These are phyloP conservation scores for Propithecus deckenii DNA, from an alignment of 2,797 vertebrate species.

Conservation along the genomic window DNA sequence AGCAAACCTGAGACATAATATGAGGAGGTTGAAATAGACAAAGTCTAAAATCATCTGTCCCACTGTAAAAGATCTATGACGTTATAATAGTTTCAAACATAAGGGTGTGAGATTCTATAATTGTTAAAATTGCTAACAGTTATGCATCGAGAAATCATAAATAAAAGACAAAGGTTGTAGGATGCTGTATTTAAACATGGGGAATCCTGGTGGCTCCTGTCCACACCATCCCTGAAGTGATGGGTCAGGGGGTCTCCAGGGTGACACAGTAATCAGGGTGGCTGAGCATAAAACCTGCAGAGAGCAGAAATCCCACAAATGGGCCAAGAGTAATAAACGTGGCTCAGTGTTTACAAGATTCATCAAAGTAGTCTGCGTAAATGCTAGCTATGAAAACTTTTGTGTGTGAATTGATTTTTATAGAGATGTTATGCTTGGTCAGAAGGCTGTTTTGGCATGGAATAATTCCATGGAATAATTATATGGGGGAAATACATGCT, in stretches of 20 bases:
- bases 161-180: neutral
- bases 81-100: neutral
- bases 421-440: neutral
- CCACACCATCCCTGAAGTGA: neutral
- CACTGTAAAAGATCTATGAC: neutral
- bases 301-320: neutral
- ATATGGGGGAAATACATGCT: neutral
- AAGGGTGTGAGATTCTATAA: neutral
- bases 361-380: neutral
- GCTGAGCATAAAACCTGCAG: neutral
- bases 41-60: neutral
- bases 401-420: neutral
- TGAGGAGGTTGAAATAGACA: neutral
- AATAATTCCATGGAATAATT: neutral
- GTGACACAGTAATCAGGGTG: neutral
- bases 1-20: neutral
- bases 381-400: neutral
- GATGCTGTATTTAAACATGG: neutral
- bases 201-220: neutral
- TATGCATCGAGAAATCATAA: neutral
- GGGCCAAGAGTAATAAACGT: neutral
- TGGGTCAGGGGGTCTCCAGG: neutral
- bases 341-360: neutral
- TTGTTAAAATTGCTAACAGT: neutral
- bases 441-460: constrained; percentile 4